Evolutionary conservation across 1,140 invertebrate genomes (phyloP).

Genomic region (Tetragonula clypearis): DNA sequence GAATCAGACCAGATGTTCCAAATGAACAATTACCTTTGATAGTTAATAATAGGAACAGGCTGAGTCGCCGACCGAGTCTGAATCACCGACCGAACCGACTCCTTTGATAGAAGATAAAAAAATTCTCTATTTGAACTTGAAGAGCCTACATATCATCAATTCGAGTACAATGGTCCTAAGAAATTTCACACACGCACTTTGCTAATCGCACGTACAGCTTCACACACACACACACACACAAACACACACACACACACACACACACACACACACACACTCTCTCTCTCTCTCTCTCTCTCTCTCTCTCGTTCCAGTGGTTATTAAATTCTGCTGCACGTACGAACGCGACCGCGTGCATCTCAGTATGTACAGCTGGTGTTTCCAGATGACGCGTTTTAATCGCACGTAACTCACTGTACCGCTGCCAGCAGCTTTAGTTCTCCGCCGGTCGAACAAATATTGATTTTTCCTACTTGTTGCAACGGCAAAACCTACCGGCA

Average conservation of each 20-base stretch:
- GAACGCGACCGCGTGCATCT: no score
- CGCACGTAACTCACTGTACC: neutral
- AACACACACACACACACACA: neutral
- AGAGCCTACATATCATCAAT: neutral
- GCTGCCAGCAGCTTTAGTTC: neutral
- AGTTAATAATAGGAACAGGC: no score
- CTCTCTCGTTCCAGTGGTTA: neutral
- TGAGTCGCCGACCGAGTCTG: no score
- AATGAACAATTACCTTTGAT: no score
- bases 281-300: no score
- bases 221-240: neutral
- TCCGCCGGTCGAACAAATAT: slow-evolving; percentile 20
- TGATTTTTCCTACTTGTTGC: slow-evolving; percentile 48
- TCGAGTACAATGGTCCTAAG: neutral
- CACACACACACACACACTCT: no score
- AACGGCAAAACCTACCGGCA: neutral
- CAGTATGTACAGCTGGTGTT: neutral
- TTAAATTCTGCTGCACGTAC: slow-evolving; percentile 1
- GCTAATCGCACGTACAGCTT: neutral
- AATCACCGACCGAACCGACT: no score
- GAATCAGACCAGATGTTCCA: no score
- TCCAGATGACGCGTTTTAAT: slow-evolving; percentile 12
- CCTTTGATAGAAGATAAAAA: no score
- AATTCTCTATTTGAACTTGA: no score
- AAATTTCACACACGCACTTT: neutral